phyloP scores from a whole-genome alignment of 1,140 invertebrate genomes.

The Zaprionus lachaisei region DNA sequence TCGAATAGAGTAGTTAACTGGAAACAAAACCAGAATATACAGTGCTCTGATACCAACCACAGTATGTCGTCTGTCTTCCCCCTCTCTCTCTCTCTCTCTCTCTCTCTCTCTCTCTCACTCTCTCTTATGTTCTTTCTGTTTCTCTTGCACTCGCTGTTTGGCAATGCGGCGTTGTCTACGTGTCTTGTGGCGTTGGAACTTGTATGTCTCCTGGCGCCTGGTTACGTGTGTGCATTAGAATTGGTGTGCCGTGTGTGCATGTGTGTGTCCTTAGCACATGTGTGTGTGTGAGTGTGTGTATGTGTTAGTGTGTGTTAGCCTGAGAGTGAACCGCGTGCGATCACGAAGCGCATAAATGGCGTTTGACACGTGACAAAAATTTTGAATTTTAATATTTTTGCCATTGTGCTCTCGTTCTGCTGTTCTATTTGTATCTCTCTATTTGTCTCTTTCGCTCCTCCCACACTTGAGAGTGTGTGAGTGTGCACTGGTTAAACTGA shows the following conservation, averaged over 20 bases:
- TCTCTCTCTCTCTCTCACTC: neutral
- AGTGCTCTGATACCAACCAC: neutral
- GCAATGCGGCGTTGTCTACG: constrained; percentile 23
- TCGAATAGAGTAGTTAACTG: constrained; percentile 7
- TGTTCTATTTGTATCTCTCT: constrained; percentile 9
- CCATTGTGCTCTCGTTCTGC: constrained; percentile 30
- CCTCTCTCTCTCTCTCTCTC: neutral
- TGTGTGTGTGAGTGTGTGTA: constrained; percentile 7
- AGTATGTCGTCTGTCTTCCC: neutral
- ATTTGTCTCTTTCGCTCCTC: constrained; percentile 5
- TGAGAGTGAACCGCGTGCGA: constrained; percentile 58
- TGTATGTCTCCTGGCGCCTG: constrained; percentile 18
- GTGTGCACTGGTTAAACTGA: constrained; percentile 59
- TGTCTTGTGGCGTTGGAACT: constrained; percentile 20
- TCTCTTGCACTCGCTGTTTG: neutral
- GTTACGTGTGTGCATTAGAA: constrained; percentile 43
- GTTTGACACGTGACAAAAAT: constrained; percentile 81
- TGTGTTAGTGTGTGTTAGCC: constrained; percentile 12
- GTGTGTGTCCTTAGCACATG: constrained; percentile 6
- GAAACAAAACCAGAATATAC: neutral
- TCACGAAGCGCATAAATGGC: constrained; percentile 80
- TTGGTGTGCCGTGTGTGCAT: constrained; percentile 14
- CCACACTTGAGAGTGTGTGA: constrained; percentile 1
- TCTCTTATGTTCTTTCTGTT: neutral
- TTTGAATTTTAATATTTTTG: constrained; percentile 77